Conservation (phyloP, 1,140 invertebrate species). For the Helicoverpa armigera region DNA sequence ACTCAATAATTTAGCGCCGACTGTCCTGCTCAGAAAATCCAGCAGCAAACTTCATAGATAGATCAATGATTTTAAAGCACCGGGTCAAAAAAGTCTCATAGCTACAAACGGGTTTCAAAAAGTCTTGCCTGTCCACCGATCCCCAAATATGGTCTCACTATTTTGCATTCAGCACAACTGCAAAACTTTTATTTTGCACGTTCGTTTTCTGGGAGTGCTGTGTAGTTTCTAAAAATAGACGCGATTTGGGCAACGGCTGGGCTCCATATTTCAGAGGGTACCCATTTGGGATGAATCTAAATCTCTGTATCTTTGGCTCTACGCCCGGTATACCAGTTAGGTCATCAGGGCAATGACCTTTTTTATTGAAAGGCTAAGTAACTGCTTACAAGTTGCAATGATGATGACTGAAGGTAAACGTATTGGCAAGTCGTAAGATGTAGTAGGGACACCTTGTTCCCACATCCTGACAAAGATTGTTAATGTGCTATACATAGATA, state of each 20-base stretch:
- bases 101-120: neutral
- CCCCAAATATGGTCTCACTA: conserved; percentile 2
- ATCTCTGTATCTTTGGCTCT: conserved; percentile 68
- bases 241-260: conserved; percentile 58
- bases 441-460: too few relatives aligned
- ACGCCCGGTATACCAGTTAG: conserved; percentile 58
- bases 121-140: neutral
- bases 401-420: neutral
- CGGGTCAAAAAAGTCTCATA: too few relatives aligned
- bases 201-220: conserved; percentile 50
- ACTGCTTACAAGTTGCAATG: conserved; percentile 5
- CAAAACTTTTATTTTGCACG: conserved; percentile 36
- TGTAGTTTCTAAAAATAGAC: conserved; percentile 61
- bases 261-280: conserved; percentile 63
- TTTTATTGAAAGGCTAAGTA: conserved; percentile 57
- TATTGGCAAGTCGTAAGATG: too few relatives aligned
- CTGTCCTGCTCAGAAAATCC: too few relatives aligned
- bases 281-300: conserved; percentile 65
- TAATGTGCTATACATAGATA: too few relatives aligned
- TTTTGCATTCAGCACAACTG: conserved; percentile 3
- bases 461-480: too few relatives aligned
- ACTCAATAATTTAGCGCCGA: too few relatives aligned
- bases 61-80: too few relatives aligned
- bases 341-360: conserved; percentile 58
- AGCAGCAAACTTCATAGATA: too few relatives aligned